phyloP scores from a whole-genome alignment of 1,140 invertebrate genomes.

The Teleogryllus occipitalis region DNA sequence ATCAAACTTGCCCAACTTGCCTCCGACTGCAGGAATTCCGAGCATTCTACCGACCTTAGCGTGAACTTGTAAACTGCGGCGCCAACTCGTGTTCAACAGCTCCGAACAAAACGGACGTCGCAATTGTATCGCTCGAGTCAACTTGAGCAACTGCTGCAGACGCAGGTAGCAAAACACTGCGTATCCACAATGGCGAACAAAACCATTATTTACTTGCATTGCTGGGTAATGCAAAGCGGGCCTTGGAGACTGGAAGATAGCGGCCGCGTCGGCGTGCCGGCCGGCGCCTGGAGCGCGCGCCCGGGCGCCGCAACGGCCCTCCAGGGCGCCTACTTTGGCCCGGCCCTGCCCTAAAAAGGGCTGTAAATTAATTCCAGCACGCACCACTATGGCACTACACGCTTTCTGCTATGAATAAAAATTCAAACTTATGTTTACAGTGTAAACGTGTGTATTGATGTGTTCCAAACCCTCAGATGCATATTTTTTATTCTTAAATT shows the following conservation, averaged over 20 bases:
- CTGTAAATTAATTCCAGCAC: too few species aligned
- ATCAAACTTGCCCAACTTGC: constrained; percentile 3
- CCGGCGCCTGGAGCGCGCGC: too few species aligned
- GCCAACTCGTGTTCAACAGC: neutral
- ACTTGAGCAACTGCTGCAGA: neutral
- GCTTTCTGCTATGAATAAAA: too few species aligned
- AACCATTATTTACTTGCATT: constrained; percentile 5
- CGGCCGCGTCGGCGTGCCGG: too few species aligned
- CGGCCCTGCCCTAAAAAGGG: too few species aligned
- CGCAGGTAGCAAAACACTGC: neutral
- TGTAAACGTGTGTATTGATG: too few species aligned
- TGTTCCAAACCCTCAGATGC: too few species aligned
- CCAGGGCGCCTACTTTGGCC: too few species aligned
- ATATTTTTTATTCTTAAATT: too few species aligned
- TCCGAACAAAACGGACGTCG: neutral
- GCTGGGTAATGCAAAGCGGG: neutral
- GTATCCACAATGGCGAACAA: neutral
- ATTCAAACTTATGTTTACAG: too few species aligned
- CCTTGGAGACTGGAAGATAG: neutral
- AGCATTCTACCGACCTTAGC: neutral
- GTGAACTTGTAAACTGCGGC: neutral
- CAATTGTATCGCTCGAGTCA: neutral
- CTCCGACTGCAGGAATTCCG: neutral
- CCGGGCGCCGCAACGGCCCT: too few species aligned
- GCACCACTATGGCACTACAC: too few species aligned